Conservation (phyloP, 2,888 invertebrate species). For the Iselma pallidipennis region DNA sequence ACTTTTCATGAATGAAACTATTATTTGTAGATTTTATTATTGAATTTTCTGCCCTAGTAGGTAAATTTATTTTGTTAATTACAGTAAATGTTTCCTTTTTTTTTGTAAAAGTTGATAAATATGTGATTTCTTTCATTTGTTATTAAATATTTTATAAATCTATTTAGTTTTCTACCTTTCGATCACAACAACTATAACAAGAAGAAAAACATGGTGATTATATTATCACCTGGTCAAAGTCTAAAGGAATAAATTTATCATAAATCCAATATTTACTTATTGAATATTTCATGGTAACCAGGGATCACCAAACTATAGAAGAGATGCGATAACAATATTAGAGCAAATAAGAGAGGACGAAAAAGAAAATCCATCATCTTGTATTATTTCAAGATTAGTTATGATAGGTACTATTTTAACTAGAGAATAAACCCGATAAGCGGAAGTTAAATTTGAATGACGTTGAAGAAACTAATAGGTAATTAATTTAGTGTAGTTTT, state of each 20-base stretch:
- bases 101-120: background rate
- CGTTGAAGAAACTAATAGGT: too few species aligned
- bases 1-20: slow-evolving; percentile 17
- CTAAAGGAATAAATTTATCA: slow-evolving; percentile 24
- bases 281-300: slow-evolving; percentile 24
- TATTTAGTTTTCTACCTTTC: background rate
- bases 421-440: too few species aligned
- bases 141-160: background rate
- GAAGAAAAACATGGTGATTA: background rate
- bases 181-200: too few species aligned
- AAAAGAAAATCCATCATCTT: too few species aligned
- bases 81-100: slow-evolving; percentile 7
- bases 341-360: slow-evolving; percentile 3
- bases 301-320: slow-evolving; percentile 10
- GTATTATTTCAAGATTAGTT: too few species aligned
- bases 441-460: too few species aligned
- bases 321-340: slow-evolving; percentile 12
- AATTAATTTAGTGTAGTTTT: too few species aligned
- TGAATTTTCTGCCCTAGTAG: slow-evolving; percentile 2
- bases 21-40: slow-evolving; percentile 10
- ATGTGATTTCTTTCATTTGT: too few species aligned
- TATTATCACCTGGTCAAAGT: slow-evolving; percentile 20
- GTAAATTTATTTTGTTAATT: slow-evolving; percentile 20
- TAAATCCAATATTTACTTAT: slow-evolving; percentile 29
- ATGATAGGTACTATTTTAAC: too few species aligned